Conservation (phyloP, 2,888 invertebrate species). For the Taenaris catops region DNA sequence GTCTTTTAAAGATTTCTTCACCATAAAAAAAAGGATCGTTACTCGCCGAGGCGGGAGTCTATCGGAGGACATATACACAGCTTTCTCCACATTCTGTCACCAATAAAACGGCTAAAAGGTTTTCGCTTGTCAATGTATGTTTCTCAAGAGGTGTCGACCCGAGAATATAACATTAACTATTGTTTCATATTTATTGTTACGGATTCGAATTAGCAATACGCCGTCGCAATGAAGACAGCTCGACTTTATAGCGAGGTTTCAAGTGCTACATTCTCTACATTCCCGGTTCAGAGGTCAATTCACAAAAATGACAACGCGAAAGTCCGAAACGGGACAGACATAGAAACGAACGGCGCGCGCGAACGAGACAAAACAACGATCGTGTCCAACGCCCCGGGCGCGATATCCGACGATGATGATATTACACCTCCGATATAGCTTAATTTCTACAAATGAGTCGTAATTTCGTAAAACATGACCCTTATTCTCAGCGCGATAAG, state of each 20-base stretch:
- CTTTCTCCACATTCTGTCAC: too few relatives aligned
- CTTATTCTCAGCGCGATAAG: slow-evolving; percentile 33
- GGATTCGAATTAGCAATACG: slow-evolving; percentile 8
- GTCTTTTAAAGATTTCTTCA: too few relatives aligned
- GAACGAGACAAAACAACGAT: slow-evolving; percentile 33
- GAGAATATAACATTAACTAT: slow-evolving; percentile 1
- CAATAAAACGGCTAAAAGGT: too few relatives aligned
- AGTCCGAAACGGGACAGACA: slow-evolving; percentile 29
- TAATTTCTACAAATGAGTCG: slow-evolving; percentile 33
- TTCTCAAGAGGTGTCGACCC: too few relatives aligned
- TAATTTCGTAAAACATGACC: slow-evolving; percentile 27
- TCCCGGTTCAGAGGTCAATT: slow-evolving; percentile 64
- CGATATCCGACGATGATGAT: slow-evolving; percentile 56
- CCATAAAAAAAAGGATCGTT: too few relatives aligned
- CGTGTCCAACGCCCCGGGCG: slow-evolving; percentile 53
- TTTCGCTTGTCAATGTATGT: too few relatives aligned
- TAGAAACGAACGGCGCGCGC: slow-evolving; percentile 23
- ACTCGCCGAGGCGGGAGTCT: too few relatives aligned
- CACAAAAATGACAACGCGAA: slow-evolving; percentile 69
- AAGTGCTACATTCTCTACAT: slow-evolving; percentile 53
- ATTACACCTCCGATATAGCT: slow-evolving; percentile 46
- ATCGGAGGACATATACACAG: too few relatives aligned
- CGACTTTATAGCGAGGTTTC: slow-evolving; percentile 41
- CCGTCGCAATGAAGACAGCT: slow-evolving; percentile 36
- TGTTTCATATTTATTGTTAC: slow-evolving; percentile 10